A percentile compares a stretch with the other conserved stretches of the same genome.
Evolutionary conservation across 1,140 invertebrate genomes (phyloP).

Genomic region (Apis florea): DNA sequence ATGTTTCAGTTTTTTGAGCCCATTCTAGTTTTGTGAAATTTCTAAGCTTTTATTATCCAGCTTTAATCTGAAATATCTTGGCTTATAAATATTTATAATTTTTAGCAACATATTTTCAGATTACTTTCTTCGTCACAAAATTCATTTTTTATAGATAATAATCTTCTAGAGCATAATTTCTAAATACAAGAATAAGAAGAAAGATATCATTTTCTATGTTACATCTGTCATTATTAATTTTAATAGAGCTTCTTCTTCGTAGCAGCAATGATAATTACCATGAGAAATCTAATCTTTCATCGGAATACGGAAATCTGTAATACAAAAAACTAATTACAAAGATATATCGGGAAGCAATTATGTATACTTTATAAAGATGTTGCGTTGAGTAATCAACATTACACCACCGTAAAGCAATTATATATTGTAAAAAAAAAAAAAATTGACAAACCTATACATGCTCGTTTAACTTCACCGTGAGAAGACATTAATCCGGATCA

Average conservation of each 20-base stretch:
- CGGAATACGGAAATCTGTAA: background rate
- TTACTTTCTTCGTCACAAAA: too few species aligned
- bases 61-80: too few species aligned
- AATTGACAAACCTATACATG: background rate
- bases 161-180: background rate
- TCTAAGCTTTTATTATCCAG: too few species aligned
- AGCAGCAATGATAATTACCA: background rate
- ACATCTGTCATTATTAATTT: background rate
- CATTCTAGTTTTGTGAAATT: too few species aligned
- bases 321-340: background rate
- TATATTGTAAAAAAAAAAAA: background rate
- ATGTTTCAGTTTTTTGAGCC: too few species aligned
- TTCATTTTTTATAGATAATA: too few species aligned
- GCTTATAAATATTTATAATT: too few species aligned
- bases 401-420: background rate
- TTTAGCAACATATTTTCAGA: too few species aligned
- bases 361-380: background rate
- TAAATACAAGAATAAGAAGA: background rate
- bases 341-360: background rate
- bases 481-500: conserved; percentile 44
- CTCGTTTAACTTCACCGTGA: conserved; percentile 10
- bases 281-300: background rate
- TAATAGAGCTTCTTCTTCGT: background rate
- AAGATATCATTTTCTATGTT: background rate
- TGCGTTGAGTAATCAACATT: conserved; percentile 4